Base-by-base conservation (phyloP, 2,888 invertebrate species). In the Piscicola geometra region DNA sequence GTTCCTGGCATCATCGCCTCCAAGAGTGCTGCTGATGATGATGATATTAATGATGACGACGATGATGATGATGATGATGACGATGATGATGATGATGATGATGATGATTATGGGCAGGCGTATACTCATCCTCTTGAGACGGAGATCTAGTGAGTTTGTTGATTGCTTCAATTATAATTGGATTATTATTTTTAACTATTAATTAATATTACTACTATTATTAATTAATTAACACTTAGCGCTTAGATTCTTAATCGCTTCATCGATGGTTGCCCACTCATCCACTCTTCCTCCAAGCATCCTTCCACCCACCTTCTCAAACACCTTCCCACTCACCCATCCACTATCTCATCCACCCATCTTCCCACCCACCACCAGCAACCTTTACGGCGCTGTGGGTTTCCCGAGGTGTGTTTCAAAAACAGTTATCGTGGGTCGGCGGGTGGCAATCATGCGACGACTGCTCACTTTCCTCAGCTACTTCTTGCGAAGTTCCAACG, bases 371-470 rank as follows among this genome's bases (percentile, higher is more conserved):
- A 41, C 41, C 41, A 41, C 41, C n/a, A 86, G 86, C 47, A 93
- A 94, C 83, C 87, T 94, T 35, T 92, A 91, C 83, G 94, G 93
- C n/a, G 91, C 91, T 73, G 89, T 92, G 66, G 93, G 92, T 0
- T 89, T 89, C 84, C 93, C 93, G 0, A 88, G 90, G 0, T 90
- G 90, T 83, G 87, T 92, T 52, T 90, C 92, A 0, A 90, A 91
- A 78, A 94, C 94, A 2, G 84, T 88, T n/a, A 89, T 95, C 79
- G 89, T 91, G 41, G 88, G 88, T 0, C 85, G 85, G 75, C 90
- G 91, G 83, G 86, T 88, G 1, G 88, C 89, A 12, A 86, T 91
- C 77, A 88, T 94, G 72, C 89, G 90, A 80, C 90, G 90, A 81
- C 88, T 94, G 12, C 87, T 95, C 5, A 89, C 89, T 78, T 90